Conservation (phyloP, 2,113 vertebrate species). For the Cephalophus harveyi region DNA sequence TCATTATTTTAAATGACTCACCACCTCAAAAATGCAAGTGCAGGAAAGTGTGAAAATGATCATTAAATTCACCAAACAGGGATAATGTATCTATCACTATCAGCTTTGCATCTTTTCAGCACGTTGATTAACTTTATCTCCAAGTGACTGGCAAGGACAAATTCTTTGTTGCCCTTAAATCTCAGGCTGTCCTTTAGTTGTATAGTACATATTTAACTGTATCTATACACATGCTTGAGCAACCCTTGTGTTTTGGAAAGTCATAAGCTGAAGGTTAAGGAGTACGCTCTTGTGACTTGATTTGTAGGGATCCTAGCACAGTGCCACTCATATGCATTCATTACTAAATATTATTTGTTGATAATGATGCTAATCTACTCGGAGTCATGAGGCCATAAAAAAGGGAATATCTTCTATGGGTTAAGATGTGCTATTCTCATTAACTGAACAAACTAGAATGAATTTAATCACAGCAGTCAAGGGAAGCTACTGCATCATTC, state of each 20-base stretch:
- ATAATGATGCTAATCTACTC: constrained; percentile 58
- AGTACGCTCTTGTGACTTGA: background rate
- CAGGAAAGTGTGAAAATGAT: background rate
- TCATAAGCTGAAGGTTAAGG: constrained; percentile 27
- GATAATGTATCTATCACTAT: background rate
- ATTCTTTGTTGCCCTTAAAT: background rate
- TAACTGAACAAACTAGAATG: constrained; percentile 62
- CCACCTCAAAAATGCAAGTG: background rate
- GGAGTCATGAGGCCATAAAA: constrained; percentile 26
- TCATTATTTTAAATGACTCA: background rate
- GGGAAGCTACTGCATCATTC: constrained; percentile 57
- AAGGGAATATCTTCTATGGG: constrained; percentile 38
- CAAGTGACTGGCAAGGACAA: background rate
- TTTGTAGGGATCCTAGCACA: background rate
- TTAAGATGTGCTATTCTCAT: constrained; percentile 62
- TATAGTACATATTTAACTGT: background rate
- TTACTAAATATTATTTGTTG: constrained; percentile 53
- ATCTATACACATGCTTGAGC: background rate
- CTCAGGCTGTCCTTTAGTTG: background rate
- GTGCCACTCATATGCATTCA: background rate
- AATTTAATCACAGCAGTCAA: constrained; percentile 66
- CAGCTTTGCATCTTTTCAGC: background rate
- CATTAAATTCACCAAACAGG: background rate
- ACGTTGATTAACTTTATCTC: background rate
- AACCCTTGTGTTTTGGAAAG: background rate